phyloP scores from a whole-genome alignment of 1,140 invertebrate species.

The Stratiolaelaps scimitus region DNA sequence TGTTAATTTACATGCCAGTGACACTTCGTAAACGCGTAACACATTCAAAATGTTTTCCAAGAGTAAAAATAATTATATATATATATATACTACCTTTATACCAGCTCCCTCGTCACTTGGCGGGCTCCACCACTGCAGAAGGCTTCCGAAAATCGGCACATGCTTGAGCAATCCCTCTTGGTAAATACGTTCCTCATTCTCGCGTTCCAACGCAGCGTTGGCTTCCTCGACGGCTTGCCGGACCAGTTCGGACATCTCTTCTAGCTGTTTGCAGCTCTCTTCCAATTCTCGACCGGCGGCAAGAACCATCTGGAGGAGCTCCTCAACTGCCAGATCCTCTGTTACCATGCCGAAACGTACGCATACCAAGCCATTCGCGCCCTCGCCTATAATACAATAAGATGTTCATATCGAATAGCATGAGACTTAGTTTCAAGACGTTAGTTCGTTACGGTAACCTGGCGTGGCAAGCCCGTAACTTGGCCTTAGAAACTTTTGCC shows the following conservation, averaged over 20 bases:
- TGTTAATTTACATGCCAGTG: too few relatives aligned
- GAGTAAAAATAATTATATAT: too few relatives aligned
- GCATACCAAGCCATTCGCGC: conserved; percentile 67
- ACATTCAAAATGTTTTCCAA: too few relatives aligned
- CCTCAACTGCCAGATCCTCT: conserved; percentile 78
- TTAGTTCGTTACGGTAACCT: too few relatives aligned
- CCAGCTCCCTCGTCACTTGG: conserved; percentile 55
- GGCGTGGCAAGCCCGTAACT: too few relatives aligned
- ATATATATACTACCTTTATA: conserved; percentile 50
- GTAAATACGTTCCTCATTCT: conserved; percentile 74
- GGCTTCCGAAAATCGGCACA: conserved; percentile 76
- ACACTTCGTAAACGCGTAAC: too few relatives aligned
- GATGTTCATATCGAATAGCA: too few relatives aligned
- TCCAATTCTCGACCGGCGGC: conserved; percentile 77
- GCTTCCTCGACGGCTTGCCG: conserved; percentile 86
- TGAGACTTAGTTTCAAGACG: too few relatives aligned
- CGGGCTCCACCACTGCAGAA: conserved; percentile 51
- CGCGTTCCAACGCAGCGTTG: conserved; percentile 72
- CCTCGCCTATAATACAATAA: conserved; percentile 51
- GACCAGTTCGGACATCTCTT: conserved; percentile 85
- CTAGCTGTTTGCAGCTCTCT: conserved; percentile 71
- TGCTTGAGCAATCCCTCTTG: conserved; percentile 80
- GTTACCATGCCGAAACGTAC: conserved; percentile 94
- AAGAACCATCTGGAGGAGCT: conserved; percentile 70
- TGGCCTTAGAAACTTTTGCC: too few relatives aligned